Conservation (phyloP, 2,888 invertebrate species). For the Morpho helenor region DNA sequence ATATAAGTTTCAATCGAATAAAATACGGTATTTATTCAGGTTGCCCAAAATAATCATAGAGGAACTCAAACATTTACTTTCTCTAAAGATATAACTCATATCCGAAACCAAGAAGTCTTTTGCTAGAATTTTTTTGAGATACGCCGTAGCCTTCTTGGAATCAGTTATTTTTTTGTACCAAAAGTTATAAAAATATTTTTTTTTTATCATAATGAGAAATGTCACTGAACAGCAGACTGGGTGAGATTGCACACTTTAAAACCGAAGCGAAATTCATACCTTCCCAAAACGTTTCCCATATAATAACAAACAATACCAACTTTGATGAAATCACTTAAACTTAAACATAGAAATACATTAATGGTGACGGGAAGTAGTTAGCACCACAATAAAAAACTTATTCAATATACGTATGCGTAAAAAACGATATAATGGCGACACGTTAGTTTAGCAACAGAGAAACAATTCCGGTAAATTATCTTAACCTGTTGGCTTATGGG, state of each 20-base stretch:
- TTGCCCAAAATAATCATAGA: conserved; percentile 7
- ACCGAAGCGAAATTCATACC: conserved; percentile 20
- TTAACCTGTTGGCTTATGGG: conserved; percentile 37
- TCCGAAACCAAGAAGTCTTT: conserved; percentile 10
- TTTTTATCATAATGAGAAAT: conserved; percentile 16
- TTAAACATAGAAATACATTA: conserved; percentile 53
- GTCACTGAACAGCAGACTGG: conserved; percentile 19
- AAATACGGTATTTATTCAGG: background rate
- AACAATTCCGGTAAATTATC: conserved; percentile 34
- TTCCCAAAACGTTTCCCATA: conserved; percentile 10
- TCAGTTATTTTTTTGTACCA: conserved; percentile 23
- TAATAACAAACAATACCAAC: conserved; percentile 37
- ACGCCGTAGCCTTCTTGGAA: conserved; percentile 11
- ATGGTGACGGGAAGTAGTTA: conserved; percentile 58
- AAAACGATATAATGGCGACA: conserved; percentile 43
- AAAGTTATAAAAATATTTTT: conserved; percentile 27
- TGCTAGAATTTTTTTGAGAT: background rate
- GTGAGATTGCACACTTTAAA: conserved; percentile 22
- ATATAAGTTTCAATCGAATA: background rate
- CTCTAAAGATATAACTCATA: conserved; percentile 11
- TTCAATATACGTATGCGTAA: conserved; percentile 52
- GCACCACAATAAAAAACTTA: conserved; percentile 64
- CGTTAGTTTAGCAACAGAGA: conserved; percentile 39
- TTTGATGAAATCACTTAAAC: conserved; percentile 48
- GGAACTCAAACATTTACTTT: conserved; percentile 9